phyloP scores from a whole-genome alignment of 2,888 invertebrate genomes.

The Lamellibrachia satsuma region DNA sequence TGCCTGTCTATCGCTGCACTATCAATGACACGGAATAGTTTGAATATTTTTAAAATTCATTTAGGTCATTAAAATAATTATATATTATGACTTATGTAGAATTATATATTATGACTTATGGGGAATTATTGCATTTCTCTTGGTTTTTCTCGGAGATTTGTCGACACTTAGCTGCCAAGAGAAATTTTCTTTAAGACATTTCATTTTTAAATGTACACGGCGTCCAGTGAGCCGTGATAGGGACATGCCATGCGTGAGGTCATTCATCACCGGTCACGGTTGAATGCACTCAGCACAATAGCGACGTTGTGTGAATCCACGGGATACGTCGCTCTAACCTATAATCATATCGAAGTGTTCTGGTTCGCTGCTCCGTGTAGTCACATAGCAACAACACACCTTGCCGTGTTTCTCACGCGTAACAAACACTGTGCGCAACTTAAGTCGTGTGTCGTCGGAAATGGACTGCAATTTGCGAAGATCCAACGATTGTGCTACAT shows the following conservation, averaged over 20 bases:
- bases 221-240: background rate
- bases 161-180: background rate
- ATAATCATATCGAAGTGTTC: background rate
- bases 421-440: background rate
- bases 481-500: background rate
- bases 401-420: background rate
- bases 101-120: background rate
- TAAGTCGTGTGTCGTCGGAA: background rate
- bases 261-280: background rate
- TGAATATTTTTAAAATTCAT: too few relatives aligned
- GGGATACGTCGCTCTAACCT: background rate
- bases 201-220: background rate
- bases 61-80: too few relatives aligned
- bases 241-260: background rate
- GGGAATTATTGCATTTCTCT: background rate
- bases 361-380: background rate
- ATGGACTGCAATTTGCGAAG: background rate
- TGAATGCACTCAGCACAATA: background rate
- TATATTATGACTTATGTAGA: too few relatives aligned
- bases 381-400: background rate
- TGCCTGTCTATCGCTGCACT: too few relatives aligned
- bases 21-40: too few relatives aligned
- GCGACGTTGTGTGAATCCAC: background rate
- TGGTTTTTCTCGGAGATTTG: background rate
- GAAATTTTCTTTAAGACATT: background rate